phyloP scores from a whole-genome alignment of 1,140 invertebrate species.

The Lepidotrigona ventralis region DNA sequence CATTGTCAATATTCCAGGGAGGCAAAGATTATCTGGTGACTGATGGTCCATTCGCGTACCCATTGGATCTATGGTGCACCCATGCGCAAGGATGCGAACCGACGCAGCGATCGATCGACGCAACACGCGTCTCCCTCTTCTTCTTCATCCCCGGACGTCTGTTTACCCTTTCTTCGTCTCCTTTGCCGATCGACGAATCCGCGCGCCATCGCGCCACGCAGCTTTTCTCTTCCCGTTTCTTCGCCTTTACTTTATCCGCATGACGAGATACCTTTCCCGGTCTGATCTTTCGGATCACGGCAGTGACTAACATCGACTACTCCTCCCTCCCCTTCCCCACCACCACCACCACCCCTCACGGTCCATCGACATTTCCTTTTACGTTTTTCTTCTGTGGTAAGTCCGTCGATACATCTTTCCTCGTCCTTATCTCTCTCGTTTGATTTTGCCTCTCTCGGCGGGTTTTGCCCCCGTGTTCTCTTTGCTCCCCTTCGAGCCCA shows the following conservation, averaged over 20 bases:
- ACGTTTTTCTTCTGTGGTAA: conserved; percentile 26
- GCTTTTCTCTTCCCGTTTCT: conserved; percentile 46
- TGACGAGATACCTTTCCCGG: conserved; percentile 13
- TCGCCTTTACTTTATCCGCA: conserved; percentile 25
- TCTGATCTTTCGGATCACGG: conserved; percentile 14
- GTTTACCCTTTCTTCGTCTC: conserved; percentile 20
- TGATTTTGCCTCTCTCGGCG: neutral
- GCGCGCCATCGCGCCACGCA: neutral
- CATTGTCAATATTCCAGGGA: conserved; percentile 69
- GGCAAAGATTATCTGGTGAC: conserved; percentile 70
- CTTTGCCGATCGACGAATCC: conserved; percentile 3
- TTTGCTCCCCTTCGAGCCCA: too few species aligned
- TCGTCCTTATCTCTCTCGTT: conserved; percentile 27
- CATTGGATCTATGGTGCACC: conserved; percentile 60
- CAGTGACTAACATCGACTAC: conserved; percentile 1
- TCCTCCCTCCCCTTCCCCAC: neutral
- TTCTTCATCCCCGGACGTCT: neutral
- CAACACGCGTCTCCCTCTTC: conserved; percentile 10
- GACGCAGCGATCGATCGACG: conserved; percentile 47
- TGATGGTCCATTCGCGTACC: conserved; percentile 67
- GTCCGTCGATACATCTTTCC: conserved; percentile 19
- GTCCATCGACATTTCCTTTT: conserved; percentile 13
- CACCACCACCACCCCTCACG: neutral
- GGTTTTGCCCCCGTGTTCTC: conserved; percentile 13
- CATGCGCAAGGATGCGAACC: conserved; percentile 52